phyloP scores from a whole-genome alignment of 2,888 invertebrate genomes.

The Meta bourneti region DNA sequence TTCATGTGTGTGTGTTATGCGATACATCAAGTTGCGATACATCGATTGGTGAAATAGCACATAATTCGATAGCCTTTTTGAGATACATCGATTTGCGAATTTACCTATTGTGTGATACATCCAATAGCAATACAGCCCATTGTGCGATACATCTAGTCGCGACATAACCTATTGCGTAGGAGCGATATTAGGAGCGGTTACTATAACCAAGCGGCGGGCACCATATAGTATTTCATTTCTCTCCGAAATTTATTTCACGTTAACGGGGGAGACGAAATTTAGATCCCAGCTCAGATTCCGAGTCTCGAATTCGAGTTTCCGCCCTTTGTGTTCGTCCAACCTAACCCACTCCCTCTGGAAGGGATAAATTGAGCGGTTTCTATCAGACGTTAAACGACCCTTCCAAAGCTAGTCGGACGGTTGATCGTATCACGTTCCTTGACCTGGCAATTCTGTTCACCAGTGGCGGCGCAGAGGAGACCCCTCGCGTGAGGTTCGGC shows the following conservation, averaged over 20 bases:
- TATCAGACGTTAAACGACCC: constrained; percentile 6
- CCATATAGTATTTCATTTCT: background rate
- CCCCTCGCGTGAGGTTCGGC: background rate
- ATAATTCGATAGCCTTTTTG: no score
- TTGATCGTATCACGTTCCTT: constrained; percentile 7
- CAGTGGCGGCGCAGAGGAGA: background rate
- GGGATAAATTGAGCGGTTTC: background rate
- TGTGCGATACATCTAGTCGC: no score
- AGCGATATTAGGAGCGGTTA: no score
- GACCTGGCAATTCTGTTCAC: background rate
- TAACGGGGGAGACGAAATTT: no score
- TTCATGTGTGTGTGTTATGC: no score
- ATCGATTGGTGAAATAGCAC: no score
- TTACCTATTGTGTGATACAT: background rate
- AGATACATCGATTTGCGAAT: no score
- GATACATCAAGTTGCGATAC: no score
- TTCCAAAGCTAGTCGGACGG: background rate
- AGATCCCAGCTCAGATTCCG: no score
- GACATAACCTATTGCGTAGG: no score
- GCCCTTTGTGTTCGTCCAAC: constrained; percentile 9
- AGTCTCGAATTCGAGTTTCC: constrained; percentile 18
- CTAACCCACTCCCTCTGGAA: background rate
- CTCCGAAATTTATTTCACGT: no score
- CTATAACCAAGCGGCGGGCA: no score
- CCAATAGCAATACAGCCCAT: background rate